Evolutionary conservation across 2,113 vertebrate genomes (phyloP).

Genomic region (Hydrolagus affinis): DNA sequence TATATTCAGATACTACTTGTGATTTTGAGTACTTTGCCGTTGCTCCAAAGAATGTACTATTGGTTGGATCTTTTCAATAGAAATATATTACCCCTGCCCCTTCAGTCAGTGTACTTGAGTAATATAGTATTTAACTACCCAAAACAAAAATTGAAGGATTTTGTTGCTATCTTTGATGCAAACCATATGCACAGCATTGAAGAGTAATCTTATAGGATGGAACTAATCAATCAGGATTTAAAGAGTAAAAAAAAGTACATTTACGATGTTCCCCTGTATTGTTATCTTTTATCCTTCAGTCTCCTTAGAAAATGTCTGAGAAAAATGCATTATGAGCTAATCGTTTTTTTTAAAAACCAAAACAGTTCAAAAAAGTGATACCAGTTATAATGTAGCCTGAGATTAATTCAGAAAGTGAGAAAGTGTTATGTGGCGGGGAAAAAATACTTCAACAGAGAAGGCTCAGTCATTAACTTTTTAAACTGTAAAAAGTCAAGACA

Average conservation of each 20-base stretch:
- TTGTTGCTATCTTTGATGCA: background rate
- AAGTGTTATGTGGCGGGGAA: background rate
- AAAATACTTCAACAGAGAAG: too few species aligned
- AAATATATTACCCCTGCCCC: background rate
- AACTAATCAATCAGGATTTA: background rate
- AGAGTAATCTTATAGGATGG: background rate
- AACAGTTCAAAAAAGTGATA: background rate
- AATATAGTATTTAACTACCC: background rate
- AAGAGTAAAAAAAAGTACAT: background rate
- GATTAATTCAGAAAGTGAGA: background rate
- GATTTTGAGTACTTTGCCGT: background rate
- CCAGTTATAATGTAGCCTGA: background rate
- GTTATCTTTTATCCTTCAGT: too few species aligned
- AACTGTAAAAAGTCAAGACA: background rate
- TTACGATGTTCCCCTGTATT: background rate
- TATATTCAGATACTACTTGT: background rate
- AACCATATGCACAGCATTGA: background rate
- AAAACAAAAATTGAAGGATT: background rate
- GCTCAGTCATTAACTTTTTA: background rate
- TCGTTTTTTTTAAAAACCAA: background rate
- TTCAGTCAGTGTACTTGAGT: background rate
- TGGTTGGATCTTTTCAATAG: background rate
- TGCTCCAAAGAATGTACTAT: conserved; percentile 13
- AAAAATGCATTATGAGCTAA: background rate
- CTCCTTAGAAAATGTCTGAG: background rate